phyloP scores from a whole-genome alignment of 2,113 vertebrate species.

The Trachemys scripta region DNA sequence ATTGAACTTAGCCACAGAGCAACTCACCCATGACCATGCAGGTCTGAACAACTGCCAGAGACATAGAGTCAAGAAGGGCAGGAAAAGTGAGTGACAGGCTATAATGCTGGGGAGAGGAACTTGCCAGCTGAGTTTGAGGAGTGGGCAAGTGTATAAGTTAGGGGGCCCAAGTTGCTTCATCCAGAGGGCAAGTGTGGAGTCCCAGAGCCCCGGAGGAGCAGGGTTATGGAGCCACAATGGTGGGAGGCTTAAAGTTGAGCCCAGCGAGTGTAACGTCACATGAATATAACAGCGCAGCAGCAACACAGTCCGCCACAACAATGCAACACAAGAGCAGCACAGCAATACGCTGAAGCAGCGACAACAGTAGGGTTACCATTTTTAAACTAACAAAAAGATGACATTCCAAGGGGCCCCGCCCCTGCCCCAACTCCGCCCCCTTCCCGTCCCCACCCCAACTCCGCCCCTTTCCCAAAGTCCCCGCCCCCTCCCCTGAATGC shows the following conservation, averaged over 20 bases:
- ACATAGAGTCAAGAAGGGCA: fast-evolving
- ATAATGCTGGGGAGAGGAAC: neutral
- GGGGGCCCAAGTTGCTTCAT: neutral
- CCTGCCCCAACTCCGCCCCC: too few relatives aligned
- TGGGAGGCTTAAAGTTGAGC: neutral
- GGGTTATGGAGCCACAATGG: neutral
- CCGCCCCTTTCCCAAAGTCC: too few relatives aligned
- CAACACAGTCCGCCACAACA: neutral
- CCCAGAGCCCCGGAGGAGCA: neutral
- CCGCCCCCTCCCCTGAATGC: too few relatives aligned
- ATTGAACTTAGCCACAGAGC: neutral
- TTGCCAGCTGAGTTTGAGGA: neutral
- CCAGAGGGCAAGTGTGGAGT: neutral
- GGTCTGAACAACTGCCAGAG: neutral
- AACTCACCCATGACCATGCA: neutral
- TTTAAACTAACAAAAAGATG: too few relatives aligned
- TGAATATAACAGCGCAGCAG: neutral
- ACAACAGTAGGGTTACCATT: too few relatives aligned
- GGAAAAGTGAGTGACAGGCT: neutral
- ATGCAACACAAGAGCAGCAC: fast-evolving
- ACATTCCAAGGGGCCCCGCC: too few relatives aligned
- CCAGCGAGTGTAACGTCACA: neutral
- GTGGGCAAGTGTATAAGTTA: neutral
- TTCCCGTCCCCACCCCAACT: too few relatives aligned
- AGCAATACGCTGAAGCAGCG: fast-evolving